Conservation (phyloP, 1,140 invertebrate genomes). For the Mycetomoellerius zeteki region DNA sequence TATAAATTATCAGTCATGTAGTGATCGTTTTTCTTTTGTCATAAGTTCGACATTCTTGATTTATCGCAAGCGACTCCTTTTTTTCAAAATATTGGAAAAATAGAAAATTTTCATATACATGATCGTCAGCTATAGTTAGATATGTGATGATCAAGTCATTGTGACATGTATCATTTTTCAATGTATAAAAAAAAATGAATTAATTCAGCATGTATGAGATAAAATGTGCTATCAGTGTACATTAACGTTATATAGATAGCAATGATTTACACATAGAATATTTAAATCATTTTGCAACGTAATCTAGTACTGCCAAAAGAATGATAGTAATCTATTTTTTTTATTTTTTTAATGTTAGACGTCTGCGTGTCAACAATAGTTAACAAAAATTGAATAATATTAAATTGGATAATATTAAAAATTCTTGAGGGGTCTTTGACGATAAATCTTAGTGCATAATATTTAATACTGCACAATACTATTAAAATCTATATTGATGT, state of each 20-base stretch:
- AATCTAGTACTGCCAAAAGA: not conserved
- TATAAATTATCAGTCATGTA: not conserved
- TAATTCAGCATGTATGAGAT: not conserved
- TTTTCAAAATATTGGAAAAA: not conserved
- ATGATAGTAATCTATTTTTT: not conserved
- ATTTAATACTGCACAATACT: no score
- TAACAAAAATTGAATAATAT: not conserved
- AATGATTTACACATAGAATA: not conserved
- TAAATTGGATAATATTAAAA: not conserved
- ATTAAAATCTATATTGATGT: no score
- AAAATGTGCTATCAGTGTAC: not conserved
- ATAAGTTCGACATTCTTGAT: not conserved
- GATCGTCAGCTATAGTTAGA: not conserved
- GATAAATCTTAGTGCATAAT: no score
- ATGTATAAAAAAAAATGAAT: not conserved
- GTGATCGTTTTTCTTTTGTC: not conserved
- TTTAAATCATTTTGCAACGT: not conserved
- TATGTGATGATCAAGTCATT: not conserved
- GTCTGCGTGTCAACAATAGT: not conserved
- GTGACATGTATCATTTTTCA: not conserved
- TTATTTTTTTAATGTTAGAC: not conserved
- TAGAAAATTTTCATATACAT: not conserved
- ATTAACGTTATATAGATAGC: not conserved
- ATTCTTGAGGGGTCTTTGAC: not conserved
- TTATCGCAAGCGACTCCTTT: not conserved